Base-by-base conservation (phyloP, 1,140 invertebrate genomes). In the Himalopsyche phryganea region DNA sequence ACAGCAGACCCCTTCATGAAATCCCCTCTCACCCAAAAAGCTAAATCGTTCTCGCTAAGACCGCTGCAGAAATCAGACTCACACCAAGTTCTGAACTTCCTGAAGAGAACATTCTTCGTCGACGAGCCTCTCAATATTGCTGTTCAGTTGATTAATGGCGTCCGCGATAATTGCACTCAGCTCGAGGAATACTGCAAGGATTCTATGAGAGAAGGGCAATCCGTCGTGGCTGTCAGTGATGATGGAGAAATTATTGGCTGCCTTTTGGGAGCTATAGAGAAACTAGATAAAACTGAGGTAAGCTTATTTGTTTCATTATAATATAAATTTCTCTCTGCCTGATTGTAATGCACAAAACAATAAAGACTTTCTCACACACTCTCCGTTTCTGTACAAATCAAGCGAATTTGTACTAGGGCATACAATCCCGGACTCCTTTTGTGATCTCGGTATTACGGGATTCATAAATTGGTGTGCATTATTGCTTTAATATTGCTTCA, bases 41-140 rank as follows among this genome's bases (percentile, higher is more conserved):
- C 42, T n/a, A 0, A 41, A 7, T 55, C 40, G 17, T 50, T 63
- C 14, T 40, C 36, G 32, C 11, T 46, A 11, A 41, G 42, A 15
- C 13, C 33, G 20, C 54, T 58, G 11, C 9, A 18, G 10, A 15
- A 57, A 1, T 69, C 79, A 19, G 81, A 85, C 56, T 75, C 73
- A 49, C 70, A 78, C 0, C 68, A 67, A n/a, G 76, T 83, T 0
- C 67, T 85, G 1, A 73, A 78, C 6, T 85, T 85, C 67, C 68
- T 85, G 0, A 73, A 76, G 47, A 73, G 76, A 65, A 72, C 68
- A 67, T 89, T 89, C 77, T 88, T 88, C 74, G 77, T 77, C 11
- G 86, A 89, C 53, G 87, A 89, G 64, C 87, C 87, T 0, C 70
- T 88, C n/a, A 88, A 88, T 68, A 69, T 82, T 3, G 76, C 71